Evolutionary conservation across 2,888 invertebrate species (phyloP).

Genomic region (Melitaea athalia): DNA sequence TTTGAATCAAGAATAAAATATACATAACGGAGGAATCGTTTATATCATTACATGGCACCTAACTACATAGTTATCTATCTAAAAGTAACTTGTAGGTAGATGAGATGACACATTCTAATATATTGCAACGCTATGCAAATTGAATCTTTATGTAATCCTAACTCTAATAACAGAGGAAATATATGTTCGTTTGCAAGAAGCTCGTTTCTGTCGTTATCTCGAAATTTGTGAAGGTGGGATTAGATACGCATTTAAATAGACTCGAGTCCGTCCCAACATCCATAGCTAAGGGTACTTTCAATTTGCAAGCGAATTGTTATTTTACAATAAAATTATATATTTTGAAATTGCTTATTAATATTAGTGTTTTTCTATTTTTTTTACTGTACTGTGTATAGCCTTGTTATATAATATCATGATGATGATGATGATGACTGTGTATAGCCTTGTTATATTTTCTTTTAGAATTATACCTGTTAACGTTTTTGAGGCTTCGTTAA

Average conservation of each 20-base stretch:
- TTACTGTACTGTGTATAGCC: neutral
- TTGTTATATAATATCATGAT: too few species aligned
- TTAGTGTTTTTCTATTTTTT: neutral
- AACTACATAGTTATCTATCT: too few species aligned
- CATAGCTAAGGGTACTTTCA: conserved; percentile 17
- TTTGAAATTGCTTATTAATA: neutral
- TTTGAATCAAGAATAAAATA: neutral
- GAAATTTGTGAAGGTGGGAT: conserved; percentile 61
- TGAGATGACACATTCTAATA: conserved; percentile 2
- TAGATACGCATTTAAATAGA: conserved; percentile 50
- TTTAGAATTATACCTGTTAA: too few species aligned
- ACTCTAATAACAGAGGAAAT: conserved; percentile 43
- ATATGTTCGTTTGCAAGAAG: conserved; percentile 51
- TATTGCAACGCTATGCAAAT: conserved; percentile 44
- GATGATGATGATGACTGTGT: too few species aligned
- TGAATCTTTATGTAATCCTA: conserved; percentile 50
- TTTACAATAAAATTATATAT: neutral
- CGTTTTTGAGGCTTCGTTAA: too few species aligned
- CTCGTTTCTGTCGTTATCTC: conserved; percentile 56
- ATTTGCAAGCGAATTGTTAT: conserved; percentile 7
- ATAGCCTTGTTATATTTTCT: neutral
- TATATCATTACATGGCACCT: neutral
- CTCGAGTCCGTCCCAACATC: conserved; percentile 29
- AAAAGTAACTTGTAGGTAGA: neutral
- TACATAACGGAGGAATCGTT: neutral